phyloP scores from a whole-genome alignment of 2,888 invertebrate species.

The Mythimna pallens region DNA sequence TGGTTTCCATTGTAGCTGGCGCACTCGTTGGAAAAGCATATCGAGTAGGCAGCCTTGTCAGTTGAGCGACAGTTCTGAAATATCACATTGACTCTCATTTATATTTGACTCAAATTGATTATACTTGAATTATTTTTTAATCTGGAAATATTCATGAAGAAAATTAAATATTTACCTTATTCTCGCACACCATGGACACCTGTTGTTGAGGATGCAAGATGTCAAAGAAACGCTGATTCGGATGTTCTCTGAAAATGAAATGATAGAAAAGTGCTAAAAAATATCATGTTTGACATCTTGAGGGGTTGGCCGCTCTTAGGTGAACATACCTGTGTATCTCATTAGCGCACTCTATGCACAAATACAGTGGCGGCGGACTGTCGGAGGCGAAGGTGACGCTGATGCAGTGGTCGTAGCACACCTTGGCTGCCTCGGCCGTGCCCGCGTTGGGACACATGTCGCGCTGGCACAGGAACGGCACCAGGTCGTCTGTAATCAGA shows the following conservation, averaged over 20 bases:
- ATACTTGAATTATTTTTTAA: too few species aligned
- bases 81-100: background rate
- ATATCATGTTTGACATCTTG: too few species aligned
- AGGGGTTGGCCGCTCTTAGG: too few species aligned
- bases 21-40: constrained; percentile 99
- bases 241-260: constrained; percentile 92
- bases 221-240: constrained; percentile 96
- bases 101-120: too few species aligned
- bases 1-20: constrained; percentile 98
- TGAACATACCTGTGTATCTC: constrained; percentile 92
- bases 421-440: constrained; percentile 96
- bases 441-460: constrained; percentile 97
- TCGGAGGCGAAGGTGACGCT: constrained; percentile 96
- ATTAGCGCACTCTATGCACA: constrained; percentile 99
- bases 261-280: background rate
- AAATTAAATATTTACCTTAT: constrained; percentile 92
- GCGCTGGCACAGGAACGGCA: constrained; percentile 96
- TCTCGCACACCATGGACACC: constrained; percentile 98
- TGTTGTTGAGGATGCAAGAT: constrained; percentile 98
- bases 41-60: constrained; percentile 97
- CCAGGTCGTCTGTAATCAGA: constrained; percentile 91
- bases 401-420: constrained; percentile 98
- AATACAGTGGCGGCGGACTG: constrained; percentile 97
- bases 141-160: too few species aligned
- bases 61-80: constrained; percentile 96